These are phyloP conservation scores for Drosophila quadrilineata DNA, from an alignment of 1,140 invertebrate genomes.

Conservation along the genomic window DNA sequence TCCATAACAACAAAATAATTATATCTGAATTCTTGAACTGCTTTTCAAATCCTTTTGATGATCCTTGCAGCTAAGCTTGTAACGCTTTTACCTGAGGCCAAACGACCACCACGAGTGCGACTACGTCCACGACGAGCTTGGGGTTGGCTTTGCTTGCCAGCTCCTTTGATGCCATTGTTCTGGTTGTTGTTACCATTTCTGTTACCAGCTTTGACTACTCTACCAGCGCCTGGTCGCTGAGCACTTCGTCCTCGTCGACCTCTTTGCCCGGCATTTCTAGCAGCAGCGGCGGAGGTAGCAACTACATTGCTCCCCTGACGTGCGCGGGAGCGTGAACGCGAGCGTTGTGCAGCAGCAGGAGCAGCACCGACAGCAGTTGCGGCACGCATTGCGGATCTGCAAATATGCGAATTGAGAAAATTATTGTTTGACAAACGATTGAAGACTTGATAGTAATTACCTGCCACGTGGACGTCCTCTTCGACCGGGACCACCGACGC, in stretches of 20 bases:
- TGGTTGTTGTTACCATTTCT: conserved; percentile 54
- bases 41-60: conserved; percentile 16
- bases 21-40: too few relatives aligned
- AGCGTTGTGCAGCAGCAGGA: conserved; percentile 31
- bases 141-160: conserved; percentile 28
- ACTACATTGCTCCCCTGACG: conserved; percentile 38
- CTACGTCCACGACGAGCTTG: conserved; percentile 70
- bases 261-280: conserved; percentile 18
- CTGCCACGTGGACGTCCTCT: conserved; percentile 57
- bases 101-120: conserved; percentile 64
- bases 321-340: conserved; percentile 57
- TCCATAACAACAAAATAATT: too few relatives aligned
- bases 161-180: conserved; percentile 27
- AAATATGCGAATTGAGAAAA: not conserved
- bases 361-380: conserved; percentile 42
- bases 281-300: conserved; percentile 31
- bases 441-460: conserved; percentile 27
- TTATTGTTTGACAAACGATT: not conserved
- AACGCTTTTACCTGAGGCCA: conserved; percentile 75
- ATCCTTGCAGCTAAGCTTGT: conserved; percentile 37
- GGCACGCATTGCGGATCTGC: conserved; percentile 51
- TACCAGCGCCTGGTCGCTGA: conserved; percentile 44
- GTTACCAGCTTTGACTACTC: conserved; percentile 36
- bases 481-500: conserved; percentile 35
- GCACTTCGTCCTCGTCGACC: conserved; percentile 61